Base-by-base conservation (phyloP, 2,113 vertebrate genomes). In the Lutjanus erythropterus region DNA sequence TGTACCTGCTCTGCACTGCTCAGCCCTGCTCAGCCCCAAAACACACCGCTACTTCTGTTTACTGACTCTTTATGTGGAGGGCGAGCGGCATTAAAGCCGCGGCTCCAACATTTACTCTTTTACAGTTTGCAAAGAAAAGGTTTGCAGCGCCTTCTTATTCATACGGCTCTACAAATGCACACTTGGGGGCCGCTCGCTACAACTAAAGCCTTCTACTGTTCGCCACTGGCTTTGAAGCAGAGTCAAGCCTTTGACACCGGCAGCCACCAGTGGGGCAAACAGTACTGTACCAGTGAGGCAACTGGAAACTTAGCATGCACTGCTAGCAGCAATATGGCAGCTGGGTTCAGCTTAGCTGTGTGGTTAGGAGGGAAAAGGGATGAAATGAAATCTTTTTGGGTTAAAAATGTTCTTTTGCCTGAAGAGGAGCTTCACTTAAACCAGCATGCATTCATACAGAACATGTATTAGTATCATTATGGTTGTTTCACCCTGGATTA, bases 171-270 rank as follows among this genome's bases (percentile, higher is more conserved):
- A 59, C 76, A 73, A 64, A 84, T 9, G 55, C 50, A 35, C 59
- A 59, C 72, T 42, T 11, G 42, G 68, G 68, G 60, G 47, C 72
- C 44, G 72, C 68, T 47, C 19, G 3, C 8, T 37, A 27, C 71
- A 74, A 72, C 58, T 37, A 21, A 41, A 70, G 56, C 35, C 37
- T 46, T 71, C 49, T 23, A 42, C 75, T 66, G 78, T 53, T 87
- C 21, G 58, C 70, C 70, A 33, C 72, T 2, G 23, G 71, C 83
- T 88, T 86, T 86, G 86, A 88, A 81, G 77, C 74, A 72, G 47
- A 65, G 64, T 78, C 55, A 66, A 50, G 74, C 67, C 71, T 87
- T 58, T 83, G 82, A 83, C 82, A 66, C 71, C 37, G 21, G 71
- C 61, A 59, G 74, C 70, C 62, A 67, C 52, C 70, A 15, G 55